Evolutionary conservation across 2,113 vertebrate genomes (phyloP), one percentile per base, ranked within the genome.

Genomic region (Tringa solitaria): DNA sequence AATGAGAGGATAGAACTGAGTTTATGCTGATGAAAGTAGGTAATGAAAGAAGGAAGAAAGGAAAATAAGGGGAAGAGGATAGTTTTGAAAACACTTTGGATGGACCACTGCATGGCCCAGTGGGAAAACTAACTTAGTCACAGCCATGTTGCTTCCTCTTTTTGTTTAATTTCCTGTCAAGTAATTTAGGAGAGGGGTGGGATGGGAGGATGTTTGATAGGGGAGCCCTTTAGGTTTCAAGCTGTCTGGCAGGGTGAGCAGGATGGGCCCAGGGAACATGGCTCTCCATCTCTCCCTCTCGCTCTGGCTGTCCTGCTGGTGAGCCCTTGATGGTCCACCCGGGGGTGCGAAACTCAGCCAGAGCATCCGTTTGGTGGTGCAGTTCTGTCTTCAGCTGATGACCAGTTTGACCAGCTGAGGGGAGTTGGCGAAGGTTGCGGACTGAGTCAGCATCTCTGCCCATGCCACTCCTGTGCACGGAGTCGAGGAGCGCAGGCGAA

Each of bases 401-500:
- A 91, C 37, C 69, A 68, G 67, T 67, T 65, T 53, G 68, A 72
- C 84, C 67, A 60, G 61, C 26, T 89, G 59, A 69, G 46, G 67
- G 69, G 69, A 88, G 84, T 7, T 82, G 93, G 81, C 67, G 43
- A 14, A 27, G 67, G 53, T 43, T 89, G 67, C 1, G 9, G 41
- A 79, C 87, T 91, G 95, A 97, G 89, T 96, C 95, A 91, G 87
- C 75, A 39, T 32, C 87, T 50, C 64, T 92, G 70, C 45, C 1
- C 13, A 22, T 10, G 26, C 69, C 35, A 8, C 5, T 24, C 32
- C 27, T 18, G 4, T 0, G 0, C 11, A 1, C 23, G 35, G 67
- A 17, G 60, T 15, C 6, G 57, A 23, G 68, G 53, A 0, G 1
- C 27, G 67, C 45, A 1, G 2, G 0, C 32, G 63, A 64, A 69